Conservation (phyloP, 2,113 vertebrate species). For the Nannobrachium achirus region DNA sequence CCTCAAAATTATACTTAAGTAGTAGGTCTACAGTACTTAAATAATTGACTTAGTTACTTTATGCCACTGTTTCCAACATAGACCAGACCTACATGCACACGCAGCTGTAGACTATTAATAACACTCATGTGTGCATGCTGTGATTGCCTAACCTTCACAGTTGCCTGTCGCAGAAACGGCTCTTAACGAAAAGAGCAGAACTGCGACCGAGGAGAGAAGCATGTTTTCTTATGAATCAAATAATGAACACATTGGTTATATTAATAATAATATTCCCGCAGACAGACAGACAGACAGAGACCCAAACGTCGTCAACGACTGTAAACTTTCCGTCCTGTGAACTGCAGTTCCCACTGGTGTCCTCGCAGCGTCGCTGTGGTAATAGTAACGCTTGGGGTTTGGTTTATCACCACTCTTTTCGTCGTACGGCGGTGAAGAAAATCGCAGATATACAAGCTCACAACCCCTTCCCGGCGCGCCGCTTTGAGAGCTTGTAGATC, state of each 20-base stretch:
- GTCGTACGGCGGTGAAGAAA: too few species aligned
- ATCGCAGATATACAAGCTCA: too few species aligned
- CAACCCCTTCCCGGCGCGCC: too few species aligned
- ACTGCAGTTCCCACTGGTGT: conserved; percentile 18
- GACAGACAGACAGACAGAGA: too few species aligned
- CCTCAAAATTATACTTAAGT: too few species aligned
- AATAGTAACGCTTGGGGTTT: too few species aligned
- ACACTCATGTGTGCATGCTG: conserved; percentile 17
- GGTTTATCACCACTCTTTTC: too few species aligned
- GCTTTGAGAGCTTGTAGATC: too few species aligned
- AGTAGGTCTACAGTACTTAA: too few species aligned
- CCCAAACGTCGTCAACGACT: too few species aligned
- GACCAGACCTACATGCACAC: neutral
- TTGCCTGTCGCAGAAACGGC: conserved; percentile 9
- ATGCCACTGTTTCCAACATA: neutral
- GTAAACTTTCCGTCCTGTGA: neutral
- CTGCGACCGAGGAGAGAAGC: neutral
- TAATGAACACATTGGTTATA: too few species aligned
- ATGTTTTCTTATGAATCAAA: neutral
- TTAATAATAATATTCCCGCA: too few species aligned
- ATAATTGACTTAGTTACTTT: neutral
- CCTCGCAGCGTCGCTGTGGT: neutral
- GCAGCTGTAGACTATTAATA: neutral
- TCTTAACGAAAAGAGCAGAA: conserved; percentile 29
- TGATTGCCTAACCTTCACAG: conserved; percentile 51